phyloP scores from a whole-genome alignment of 2,113 vertebrate species.

The Rhinoderma darwinii region DNA sequence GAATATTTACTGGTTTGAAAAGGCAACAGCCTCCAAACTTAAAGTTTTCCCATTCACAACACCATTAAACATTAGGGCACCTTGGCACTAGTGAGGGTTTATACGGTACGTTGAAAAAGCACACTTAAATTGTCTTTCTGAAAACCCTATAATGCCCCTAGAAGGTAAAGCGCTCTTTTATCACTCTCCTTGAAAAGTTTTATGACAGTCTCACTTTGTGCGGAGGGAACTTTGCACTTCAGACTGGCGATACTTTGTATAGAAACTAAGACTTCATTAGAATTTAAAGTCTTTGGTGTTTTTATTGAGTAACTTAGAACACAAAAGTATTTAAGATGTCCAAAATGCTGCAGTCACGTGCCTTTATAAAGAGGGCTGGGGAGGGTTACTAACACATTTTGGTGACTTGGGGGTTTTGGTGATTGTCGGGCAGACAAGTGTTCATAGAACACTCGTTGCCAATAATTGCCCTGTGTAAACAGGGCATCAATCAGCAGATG shows the following conservation, averaged over 20 bases:
- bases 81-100: constrained; percentile 20
- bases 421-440: no score
- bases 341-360: neutral
- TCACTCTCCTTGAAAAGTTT: neutral
- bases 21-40: constrained; percentile 8
- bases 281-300: constrained; percentile 2
- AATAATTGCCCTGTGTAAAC: no score
- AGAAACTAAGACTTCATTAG: constrained; percentile 25
- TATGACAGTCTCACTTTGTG: neutral
- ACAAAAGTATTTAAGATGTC: neutral
- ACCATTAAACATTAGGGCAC: constrained; percentile 17
- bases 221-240: constrained; percentile 19
- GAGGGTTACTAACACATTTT: constrained; percentile 1
- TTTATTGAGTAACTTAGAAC: neutral
- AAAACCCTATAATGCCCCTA: neutral
- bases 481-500: no score
- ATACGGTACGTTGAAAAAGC: neutral
- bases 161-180: neutral
- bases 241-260: neutral
- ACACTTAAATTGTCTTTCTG: constrained; percentile 19
- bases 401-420: no score
- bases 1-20: constrained; percentile 14
- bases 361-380: neutral
- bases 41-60: neutral
- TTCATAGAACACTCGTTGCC: no score